A percentile compares a stretch with the other conserved stretches of the same genome.
These are phyloP conservation scores for Solea solea DNA, from an alignment of 2,113 vertebrate genomes.

Conservation along the genomic window DNA sequence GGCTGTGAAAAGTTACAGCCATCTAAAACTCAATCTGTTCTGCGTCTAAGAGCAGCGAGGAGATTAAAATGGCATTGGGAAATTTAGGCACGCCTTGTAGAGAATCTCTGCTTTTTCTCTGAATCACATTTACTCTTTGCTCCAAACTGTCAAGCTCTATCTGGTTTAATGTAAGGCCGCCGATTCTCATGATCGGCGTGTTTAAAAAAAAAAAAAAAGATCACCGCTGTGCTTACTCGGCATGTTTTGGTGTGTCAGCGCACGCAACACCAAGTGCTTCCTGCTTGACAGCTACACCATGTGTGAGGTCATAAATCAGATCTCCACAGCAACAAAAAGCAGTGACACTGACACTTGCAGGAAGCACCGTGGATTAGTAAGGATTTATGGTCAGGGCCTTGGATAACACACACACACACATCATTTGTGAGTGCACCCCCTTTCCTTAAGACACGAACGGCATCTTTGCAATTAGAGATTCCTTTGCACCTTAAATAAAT, in stretches of 20 bases:
- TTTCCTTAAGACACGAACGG: slow-evolving; percentile 29
- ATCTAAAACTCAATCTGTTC: slow-evolving; percentile 55
- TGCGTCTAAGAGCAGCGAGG: slow-evolving; percentile 31
- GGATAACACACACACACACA: slow-evolving; percentile 35
- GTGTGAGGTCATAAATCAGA: slow-evolving; percentile 77
- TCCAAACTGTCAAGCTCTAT: slow-evolving; percentile 25
- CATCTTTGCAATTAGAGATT: slow-evolving; percentile 36
- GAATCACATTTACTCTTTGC: slow-evolving; percentile 13
- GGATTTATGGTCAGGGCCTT: slow-evolving; percentile 58
- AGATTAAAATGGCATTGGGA: slow-evolving; percentile 48
- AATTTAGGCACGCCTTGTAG: slow-evolving; percentile 32
- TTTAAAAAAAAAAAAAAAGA: slow-evolving; percentile 15
- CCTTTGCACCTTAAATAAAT: slow-evolving; percentile 14
- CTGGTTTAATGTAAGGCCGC: background rate
- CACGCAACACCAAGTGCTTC: slow-evolving; percentile 44
- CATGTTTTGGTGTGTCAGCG: slow-evolving; percentile 39
- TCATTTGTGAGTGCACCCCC: slow-evolving; percentile 34
- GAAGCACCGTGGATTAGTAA: slow-evolving; percentile 68
- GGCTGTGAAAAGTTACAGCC: slow-evolving; percentile 61
- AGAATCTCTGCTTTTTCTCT: slow-evolving; percentile 47
- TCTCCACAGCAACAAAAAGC: slow-evolving; percentile 52
- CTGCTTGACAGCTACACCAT: slow-evolving; percentile 64
- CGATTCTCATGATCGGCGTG: slow-evolving; percentile 22
- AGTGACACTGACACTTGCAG: slow-evolving; percentile 61
- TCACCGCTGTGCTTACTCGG: slow-evolving; percentile 29